Evolutionary conservation across 2,797 vertebrate genomes (phyloP), one percentile per base, ranked within the genome.

Genomic region (Semaprochilodus insignis): DNA sequence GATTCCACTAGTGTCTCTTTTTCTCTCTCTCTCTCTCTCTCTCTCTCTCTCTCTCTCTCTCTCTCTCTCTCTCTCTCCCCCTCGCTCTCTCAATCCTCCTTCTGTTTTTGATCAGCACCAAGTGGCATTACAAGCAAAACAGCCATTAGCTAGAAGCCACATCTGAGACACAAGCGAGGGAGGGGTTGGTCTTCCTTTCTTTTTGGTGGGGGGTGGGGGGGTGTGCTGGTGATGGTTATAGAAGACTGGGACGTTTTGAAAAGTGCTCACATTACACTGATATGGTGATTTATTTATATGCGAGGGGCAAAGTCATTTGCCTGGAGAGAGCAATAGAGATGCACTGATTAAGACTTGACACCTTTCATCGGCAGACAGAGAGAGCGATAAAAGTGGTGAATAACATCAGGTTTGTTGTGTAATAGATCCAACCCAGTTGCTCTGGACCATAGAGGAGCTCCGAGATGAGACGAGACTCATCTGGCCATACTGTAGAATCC

Each of bases 51-150:
- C 83, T 72, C 55, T 31, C 57, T 80, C 74, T 60, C 72, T 25
- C 69, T 72, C 34, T 54, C 69, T 69, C 78, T 81, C 25, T 31
- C 15, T 85, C 80, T 85, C 83, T 72, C 55, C 25, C 57, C 77
- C 74, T n/a, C 51, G 76, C 65, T 60, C 72, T 25, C 69, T 80
- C 74, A 76, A 67, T 77, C 80, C 69, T 72, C 66, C n/a, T 80
- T 78, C 88, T 88, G 87, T 84, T 85, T 88, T 91, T 87, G 91
- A 91, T 93, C 93, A 93, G 90, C 88, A 87, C 89, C 90, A 90
- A 93, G 91, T 93, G 91, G 90, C 93, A 89, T 89, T 89, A 93
- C 88, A 91, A 85, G 88, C 87, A 94, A 94, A 95, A 93, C 93
- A 94, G 90, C 89, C 92, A 94, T 94, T 94, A 93, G 92, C 83